Percentiles rank a stretch among this genome's conserved stretches.
Conservation (phyloP, 64 coral and sea anemone genomes). For the Porites lutea region DNA sequence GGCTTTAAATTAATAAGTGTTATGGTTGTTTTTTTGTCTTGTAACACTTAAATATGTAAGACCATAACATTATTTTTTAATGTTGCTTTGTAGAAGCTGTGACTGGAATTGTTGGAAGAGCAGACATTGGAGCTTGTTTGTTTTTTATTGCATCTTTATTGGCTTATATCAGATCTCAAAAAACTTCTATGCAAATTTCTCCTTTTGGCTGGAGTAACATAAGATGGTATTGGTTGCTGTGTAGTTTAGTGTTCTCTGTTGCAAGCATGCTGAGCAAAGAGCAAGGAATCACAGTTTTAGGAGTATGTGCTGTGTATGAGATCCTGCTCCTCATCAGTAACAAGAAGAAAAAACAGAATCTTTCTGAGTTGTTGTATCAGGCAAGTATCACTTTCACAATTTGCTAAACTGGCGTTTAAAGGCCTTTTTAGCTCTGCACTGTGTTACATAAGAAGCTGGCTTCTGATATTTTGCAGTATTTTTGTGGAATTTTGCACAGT, state of each 20-base stretch:
- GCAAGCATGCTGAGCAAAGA: constrained; percentile 95
- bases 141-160: constrained; percentile 88
- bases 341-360: constrained; percentile 10
- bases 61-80: neutral
- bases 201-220: neutral
- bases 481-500: too few relatives aligned
- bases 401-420: neutral
- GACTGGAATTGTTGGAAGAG: constrained; percentile 93
- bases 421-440: neutral
- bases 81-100: constrained; percentile 81
- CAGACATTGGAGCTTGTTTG: constrained; percentile 89
- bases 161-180: constrained; percentile 60
- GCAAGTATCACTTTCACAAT: neutral
- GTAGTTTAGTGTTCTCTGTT: constrained; percentile 61
- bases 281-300: constrained; percentile 92
- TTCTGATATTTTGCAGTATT: too few relatives aligned
- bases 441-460: too few relatives aligned
- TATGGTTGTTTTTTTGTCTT: neutral
- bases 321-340: constrained; percentile 59
- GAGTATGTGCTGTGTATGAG: constrained; percentile 87
- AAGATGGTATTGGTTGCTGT: constrained; percentile 61
- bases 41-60: neutral
- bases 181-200: neutral
- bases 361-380: constrained; percentile 48
- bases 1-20: too few relatives aligned